Percentiles rank a stretch among this genome's conserved stretches.
Conservation (phyloP, 2,113 vertebrate genomes). For the Lasiurus borealis region DNA sequence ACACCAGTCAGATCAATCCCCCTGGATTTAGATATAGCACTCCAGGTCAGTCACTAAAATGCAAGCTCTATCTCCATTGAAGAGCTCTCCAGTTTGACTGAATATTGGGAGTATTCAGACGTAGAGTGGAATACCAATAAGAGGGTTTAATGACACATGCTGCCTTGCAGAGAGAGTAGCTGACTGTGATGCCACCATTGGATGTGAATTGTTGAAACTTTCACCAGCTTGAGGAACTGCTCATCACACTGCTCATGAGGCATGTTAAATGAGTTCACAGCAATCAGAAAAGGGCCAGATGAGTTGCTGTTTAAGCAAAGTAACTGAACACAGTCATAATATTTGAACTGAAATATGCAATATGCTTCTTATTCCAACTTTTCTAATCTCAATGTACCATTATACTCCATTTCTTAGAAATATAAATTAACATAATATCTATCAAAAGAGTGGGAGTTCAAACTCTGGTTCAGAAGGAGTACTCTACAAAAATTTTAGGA, state of each 20-base stretch:
- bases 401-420: not conserved
- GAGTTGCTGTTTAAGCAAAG: not conserved
- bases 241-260: not conserved
- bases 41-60: not conserved
- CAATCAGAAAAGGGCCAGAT: not conserved
- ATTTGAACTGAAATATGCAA: constrained; percentile 28
- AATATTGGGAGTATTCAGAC: not conserved
- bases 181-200: not conserved
- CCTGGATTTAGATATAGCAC: not conserved
- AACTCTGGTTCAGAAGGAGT: not conserved
- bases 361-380: not conserved
- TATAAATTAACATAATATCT: not conserved
- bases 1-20: not conserved
- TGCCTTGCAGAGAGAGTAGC: not conserved
- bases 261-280: constrained; percentile 18
- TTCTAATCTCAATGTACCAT: not conserved
- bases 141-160: not conserved
- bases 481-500: not conserved
- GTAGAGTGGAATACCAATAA: not conserved
- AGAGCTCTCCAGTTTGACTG: not conserved
- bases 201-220: not conserved
- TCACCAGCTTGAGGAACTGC: not conserved
- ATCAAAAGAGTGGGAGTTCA: not conserved
- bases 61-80: not conserved
- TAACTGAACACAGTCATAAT: not conserved